phyloP scores from a whole-genome alignment of 2,113 vertebrate genomes.

The Pollimyrus isidori region DNA sequence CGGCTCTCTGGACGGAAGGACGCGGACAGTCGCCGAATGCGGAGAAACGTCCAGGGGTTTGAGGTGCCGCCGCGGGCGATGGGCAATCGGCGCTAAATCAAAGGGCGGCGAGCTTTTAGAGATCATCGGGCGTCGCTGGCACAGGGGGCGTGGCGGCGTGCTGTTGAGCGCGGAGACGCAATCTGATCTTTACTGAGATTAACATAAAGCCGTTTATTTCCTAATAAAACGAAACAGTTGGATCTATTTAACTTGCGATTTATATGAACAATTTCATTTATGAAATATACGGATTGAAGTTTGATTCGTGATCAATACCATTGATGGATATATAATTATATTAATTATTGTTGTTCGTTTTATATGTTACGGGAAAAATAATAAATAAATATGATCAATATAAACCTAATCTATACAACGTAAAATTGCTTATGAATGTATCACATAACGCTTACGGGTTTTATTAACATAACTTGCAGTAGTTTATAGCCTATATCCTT shows the following conservation, averaged over 20 bases:
- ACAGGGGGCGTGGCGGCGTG: slow-evolving; percentile 1
- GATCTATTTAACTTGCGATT: not conserved
- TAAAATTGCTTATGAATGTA: not conserved
- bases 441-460: not conserved
- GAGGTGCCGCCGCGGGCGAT: not conserved
- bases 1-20: not conserved
- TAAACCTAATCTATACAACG: not conserved
- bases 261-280: not conserved
- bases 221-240: not conserved
- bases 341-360: not conserved
- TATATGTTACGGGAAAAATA: not conserved
- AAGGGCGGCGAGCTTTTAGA: not conserved
- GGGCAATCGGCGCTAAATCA: not conserved
- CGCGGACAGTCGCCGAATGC: not conserved
- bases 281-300: not conserved
- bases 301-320: not conserved
- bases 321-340: not conserved
- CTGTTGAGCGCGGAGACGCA: not conserved
- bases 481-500: not conserved
- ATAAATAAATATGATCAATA: not conserved
- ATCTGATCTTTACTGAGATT: not conserved
- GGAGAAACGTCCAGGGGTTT: not conserved
- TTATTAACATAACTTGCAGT: not conserved
- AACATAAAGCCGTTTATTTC: not conserved
- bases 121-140: not conserved